Conservation (phyloP, 2,888 invertebrate genomes). For the Habrosyne pyritoides region DNA sequence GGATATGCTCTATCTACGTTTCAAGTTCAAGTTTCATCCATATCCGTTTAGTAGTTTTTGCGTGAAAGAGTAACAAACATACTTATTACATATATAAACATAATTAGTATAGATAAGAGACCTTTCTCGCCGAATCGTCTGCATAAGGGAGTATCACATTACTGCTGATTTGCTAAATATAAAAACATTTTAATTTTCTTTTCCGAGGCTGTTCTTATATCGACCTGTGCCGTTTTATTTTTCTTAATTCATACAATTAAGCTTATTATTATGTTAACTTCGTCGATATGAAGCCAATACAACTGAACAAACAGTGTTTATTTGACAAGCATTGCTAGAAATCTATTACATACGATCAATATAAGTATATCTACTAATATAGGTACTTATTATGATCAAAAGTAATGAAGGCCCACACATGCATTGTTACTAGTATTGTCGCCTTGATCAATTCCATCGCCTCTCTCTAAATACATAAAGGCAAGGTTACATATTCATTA, state of each 20-base stretch:
- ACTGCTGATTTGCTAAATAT: too few species aligned
- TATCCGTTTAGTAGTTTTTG: too few species aligned
- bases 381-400: not conserved
- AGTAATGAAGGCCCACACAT: slow-evolving; percentile 39
- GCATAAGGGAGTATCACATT: too few species aligned
- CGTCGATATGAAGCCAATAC: not conserved
- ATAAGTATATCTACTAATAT: not conserved
- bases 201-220: too few species aligned
- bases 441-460: slow-evolving; percentile 46
- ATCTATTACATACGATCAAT: not conserved
- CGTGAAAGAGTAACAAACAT: too few species aligned
- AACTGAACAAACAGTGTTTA: slow-evolving; percentile 1
- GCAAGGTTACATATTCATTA: slow-evolving; percentile 43
- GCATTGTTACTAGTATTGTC: slow-evolving; percentile 48
- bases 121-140: too few species aligned
- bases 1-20: too few species aligned
- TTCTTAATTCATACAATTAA: not conserved
- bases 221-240: too few species aligned
- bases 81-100: too few species aligned
- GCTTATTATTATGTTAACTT: not conserved
- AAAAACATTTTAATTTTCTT: too few species aligned
- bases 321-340: not conserved
- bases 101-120: too few species aligned
- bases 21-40: too few species aligned
- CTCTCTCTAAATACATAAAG: slow-evolving; percentile 46